Conservation (phyloP, 2,888 invertebrate genomes). For the Stomorhina lunata region DNA sequence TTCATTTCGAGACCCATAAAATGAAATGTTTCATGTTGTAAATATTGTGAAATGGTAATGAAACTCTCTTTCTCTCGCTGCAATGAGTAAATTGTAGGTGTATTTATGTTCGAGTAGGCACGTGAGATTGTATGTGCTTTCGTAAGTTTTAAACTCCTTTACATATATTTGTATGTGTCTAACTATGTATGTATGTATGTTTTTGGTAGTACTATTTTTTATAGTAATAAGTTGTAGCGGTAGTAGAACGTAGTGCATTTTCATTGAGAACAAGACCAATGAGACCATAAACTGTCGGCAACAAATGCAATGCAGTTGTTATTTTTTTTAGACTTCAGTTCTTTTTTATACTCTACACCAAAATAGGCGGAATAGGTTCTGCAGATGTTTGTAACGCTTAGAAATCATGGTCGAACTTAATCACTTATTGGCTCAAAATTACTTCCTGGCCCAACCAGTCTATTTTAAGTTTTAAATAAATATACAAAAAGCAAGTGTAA, state of each 20-base stretch:
- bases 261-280: conserved; percentile 56
- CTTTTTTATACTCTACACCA: too few relatives aligned
- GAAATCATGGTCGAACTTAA: too few relatives aligned
- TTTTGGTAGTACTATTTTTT: neutral
- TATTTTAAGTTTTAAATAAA: too few relatives aligned
- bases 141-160: neutral
- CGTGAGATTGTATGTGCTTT: neutral
- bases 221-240: neutral
- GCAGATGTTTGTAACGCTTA: too few relatives aligned
- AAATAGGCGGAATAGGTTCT: too few relatives aligned
- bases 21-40: conserved; percentile 76
- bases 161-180: conserved; percentile 8
- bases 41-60: conserved; percentile 69
- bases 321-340: conserved; percentile 30
- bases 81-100: conserved; percentile 28
- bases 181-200: neutral
- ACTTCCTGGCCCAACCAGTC: too few relatives aligned
- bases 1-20: conserved; percentile 78
- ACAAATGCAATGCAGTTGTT: conserved; percentile 59
- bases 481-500: too few relatives aligned
- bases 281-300: conserved; percentile 65
- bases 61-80: conserved; percentile 47
- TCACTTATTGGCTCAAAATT: too few relatives aligned
- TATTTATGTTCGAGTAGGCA: too few relatives aligned
- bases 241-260: conserved; percentile 48